A percentile compares a stretch with the other conserved stretches of the same genome.
phyloP scores from a whole-genome alignment of 2,888 invertebrate genomes.

The Erpobdella octoculata region DNA sequence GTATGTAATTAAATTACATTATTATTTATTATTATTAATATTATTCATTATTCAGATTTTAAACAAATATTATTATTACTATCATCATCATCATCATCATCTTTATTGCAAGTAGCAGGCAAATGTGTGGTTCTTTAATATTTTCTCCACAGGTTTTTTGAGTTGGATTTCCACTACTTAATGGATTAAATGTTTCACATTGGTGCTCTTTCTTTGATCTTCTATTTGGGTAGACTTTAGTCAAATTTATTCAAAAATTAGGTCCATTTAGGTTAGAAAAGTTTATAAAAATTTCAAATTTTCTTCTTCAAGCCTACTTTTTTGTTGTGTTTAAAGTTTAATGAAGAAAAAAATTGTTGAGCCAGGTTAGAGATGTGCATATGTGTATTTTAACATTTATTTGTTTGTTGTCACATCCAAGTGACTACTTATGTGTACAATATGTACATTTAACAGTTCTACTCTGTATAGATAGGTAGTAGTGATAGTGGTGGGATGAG shows the following conservation, averaged over 20 bases:
- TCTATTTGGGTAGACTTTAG: conserved; percentile 2
- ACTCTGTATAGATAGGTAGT: too few species aligned
- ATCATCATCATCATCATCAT: too few species aligned
- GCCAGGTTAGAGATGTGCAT: too few species aligned
- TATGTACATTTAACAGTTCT: too few species aligned
- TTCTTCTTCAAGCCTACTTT: neutral
- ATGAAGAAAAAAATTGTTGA: neutral
- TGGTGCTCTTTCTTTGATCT: conserved; percentile 1
- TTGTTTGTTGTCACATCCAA: too few species aligned
- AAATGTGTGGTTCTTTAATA: neutral
- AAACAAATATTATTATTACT: too few species aligned
- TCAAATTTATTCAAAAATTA: neutral
- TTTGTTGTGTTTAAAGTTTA: conserved; percentile 1
- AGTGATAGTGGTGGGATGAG: too few species aligned
- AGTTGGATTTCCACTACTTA: neutral
- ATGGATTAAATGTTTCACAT: conserved; percentile 10
- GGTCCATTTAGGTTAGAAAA: conserved; percentile 5
- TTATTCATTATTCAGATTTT: too few species aligned
- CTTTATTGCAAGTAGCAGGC: neutral
- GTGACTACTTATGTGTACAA: too few species aligned
- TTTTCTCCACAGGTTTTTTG: neutral
- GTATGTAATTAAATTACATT: too few species aligned
- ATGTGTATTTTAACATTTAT: too few species aligned
- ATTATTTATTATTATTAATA: too few species aligned
- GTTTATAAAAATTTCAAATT: neutral